Evolutionary conservation across 92 coral and sea anemone genomes (phyloP), one percentile per base, ranked within the genome.

Genomic region (Hydrozoanthus gracilis): DNA sequence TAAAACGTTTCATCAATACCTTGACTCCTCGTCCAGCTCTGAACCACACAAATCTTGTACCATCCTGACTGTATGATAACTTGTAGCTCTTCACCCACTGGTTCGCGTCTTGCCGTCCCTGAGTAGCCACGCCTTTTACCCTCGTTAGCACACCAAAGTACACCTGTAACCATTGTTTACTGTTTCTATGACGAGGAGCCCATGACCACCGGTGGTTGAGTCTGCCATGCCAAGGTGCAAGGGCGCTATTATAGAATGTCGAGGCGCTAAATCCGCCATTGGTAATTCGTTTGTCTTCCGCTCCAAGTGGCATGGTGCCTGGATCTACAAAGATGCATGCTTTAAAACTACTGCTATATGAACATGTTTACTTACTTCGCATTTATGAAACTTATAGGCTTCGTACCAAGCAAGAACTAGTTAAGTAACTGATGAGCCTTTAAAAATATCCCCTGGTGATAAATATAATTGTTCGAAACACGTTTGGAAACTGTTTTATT

Each of bases 141-240:
- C 90, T 90, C 2, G 88, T 92, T 74, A 87, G 69, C 20, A 88
- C 83, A 67, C 93, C 91, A 56, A 94, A 75, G 73, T 92, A 90
- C 58, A 92, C 90, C 67, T 92, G 93, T 3, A 92, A 71, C 95
- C 95, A 94, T 66, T 94, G 94, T 2, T 82, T 82, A 47, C 67
- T 55, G 89, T 92, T 91, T 45, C 87, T 94, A 13, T 80, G 87
- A n/a, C 98, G 95, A 47, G 89, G 88, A 52, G 92, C 88, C 98
- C 98, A 94, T 12, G 96, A 87, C 91, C 92, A 94, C 49, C 84
- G 72, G 87, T 87, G 92, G 94, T 92, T 94, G 15, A 94, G 77
- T 35, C 98, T 90, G 60, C 95, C 98, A 52, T 90, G 91, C 91
- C 98, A 87, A 14, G 98, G 98, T n/a, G 93, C 90, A 13, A 92